Conservation (phyloP, 1,140 invertebrate species). For the Holcopasites calliopsidis region DNA sequence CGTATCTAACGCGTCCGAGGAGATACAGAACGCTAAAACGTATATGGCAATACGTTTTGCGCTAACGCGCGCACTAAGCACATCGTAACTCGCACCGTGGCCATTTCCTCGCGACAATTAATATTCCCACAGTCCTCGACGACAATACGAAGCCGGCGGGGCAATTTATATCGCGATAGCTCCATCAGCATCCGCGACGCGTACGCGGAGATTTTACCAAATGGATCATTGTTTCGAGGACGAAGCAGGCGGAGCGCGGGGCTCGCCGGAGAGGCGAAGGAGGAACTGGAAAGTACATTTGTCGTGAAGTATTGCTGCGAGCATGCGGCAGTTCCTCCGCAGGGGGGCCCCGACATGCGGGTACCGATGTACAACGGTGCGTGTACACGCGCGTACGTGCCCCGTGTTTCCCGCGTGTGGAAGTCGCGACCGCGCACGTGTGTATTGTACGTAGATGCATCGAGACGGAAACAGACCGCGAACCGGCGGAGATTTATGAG, state of each 20-base stretch:
- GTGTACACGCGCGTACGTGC: constrained; percentile 17
- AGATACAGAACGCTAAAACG: too few relatives aligned
- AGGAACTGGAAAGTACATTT: constrained; percentile 41
- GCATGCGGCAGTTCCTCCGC: constrained; percentile 17
- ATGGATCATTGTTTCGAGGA: constrained; percentile 42
- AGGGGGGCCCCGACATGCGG: constrained; percentile 37
- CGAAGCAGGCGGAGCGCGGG: not conserved
- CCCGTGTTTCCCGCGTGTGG: not conserved
- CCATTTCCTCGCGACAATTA: not conserved
- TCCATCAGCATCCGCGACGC: not conserved
- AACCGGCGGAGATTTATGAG: constrained; percentile 40
- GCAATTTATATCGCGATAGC: constrained; percentile 5
- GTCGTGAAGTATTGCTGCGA: constrained; percentile 39
- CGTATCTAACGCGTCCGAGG: too few relatives aligned
- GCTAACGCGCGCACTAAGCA: too few relatives aligned
- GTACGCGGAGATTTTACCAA: not conserved
- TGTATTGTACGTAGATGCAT: not conserved
- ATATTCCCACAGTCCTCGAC: not conserved
- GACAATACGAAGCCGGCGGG: not conserved
- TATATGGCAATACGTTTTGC: too few relatives aligned
- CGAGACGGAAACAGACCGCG: constrained; percentile 16
- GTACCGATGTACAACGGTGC: constrained; percentile 26
- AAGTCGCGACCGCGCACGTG: not conserved
- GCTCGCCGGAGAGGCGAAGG: constrained; percentile 20
- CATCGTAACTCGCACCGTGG: not conserved